Evolutionary conservation across 2,888 invertebrate species (phyloP).

Genomic region (Aphelenchoides bicaudatus): DNA sequence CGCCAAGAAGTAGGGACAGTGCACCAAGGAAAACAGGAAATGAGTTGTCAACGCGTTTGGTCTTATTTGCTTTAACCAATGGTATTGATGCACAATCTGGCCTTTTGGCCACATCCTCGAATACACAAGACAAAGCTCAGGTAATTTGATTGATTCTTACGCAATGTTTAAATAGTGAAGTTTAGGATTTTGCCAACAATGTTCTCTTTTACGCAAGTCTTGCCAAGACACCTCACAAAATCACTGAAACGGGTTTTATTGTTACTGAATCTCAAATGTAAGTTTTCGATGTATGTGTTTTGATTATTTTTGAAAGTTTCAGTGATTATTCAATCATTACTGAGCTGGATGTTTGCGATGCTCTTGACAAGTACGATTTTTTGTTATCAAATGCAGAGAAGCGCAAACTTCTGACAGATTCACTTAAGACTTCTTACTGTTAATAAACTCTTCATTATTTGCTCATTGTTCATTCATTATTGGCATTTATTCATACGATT

Average conservation of each 20-base stretch:
- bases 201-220: slow-evolving; percentile 3
- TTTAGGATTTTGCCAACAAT: slow-evolving; percentile 8
- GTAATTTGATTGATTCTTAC: not conserved
- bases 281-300: not conserved
- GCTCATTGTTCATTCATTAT: too few species aligned
- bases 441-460: too few species aligned
- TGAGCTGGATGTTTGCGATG: slow-evolving; percentile 5
- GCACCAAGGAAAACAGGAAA: not conserved
- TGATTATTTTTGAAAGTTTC: not conserved
- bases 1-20: slow-evolving; percentile 1
- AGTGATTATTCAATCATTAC: not conserved
- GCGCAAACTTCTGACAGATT: too few species aligned
- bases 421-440: too few species aligned
- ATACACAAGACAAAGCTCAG: not conserved
- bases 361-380: not conserved
- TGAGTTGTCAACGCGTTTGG: not conserved
- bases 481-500: too few species aligned
- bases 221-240: slow-evolving; percentile 5
- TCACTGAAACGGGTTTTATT: slow-evolving; percentile 6
- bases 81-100: not conserved
- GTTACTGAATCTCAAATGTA: not conserved
- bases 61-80: slow-evolving; percentile 5
- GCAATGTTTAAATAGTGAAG: not conserved
- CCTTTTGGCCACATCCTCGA: not conserved
- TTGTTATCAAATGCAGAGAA: not conserved